Evolutionary conservation across 2,113 vertebrate genomes (phyloP), one percentile per base, ranked within the genome.

Genomic region (Calidris pugnax): DNA sequence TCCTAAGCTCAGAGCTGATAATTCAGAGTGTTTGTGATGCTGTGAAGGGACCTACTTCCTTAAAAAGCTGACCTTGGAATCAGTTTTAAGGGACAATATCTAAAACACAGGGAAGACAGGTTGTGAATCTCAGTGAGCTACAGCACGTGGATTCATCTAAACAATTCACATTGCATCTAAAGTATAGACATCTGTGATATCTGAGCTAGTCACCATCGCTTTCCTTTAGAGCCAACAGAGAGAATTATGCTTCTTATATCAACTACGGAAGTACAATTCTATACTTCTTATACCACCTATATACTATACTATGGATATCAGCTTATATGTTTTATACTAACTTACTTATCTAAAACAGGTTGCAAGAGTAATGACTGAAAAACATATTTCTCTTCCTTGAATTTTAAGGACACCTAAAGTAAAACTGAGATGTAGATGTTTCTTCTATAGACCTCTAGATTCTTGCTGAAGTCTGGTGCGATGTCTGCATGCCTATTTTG

Each of bases 1-100:
- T 94, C 76, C 45, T 85, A 95, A 93, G 19, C 67, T 92, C 57
- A 76, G 53, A 95, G 69, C 53, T 94, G 74, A 85, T 93, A 96
- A 93, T 85, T 93, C 89, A 89, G 37, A 60, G 35, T 35, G 33
- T 67, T 94, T 94, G 27, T 87, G 80, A 95, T 92, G 89, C 84
- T 96, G 89, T 96, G 93, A 96, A 94, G 84, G 79, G 93, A 95
- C 84, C 77, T 75, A 94, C 33, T 95, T 95, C 64, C 56, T 94
- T 95, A 89, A 95, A 95, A 95, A 91, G 30, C 33, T 93, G 84
- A 96, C 94, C 94, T 95, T 95, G 84, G 56, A 94, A 82, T 82
- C 37, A 53, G 21, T 64, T 95, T 92, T 91, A 62, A 82, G 81
- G 74, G 56, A 64, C 60, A 68, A 21, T 20, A 72, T 64, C 51